These are phyloP conservation scores for Stenurella melanura DNA, from an alignment of 2,888 invertebrate genomes.

Conservation along the genomic window DNA sequence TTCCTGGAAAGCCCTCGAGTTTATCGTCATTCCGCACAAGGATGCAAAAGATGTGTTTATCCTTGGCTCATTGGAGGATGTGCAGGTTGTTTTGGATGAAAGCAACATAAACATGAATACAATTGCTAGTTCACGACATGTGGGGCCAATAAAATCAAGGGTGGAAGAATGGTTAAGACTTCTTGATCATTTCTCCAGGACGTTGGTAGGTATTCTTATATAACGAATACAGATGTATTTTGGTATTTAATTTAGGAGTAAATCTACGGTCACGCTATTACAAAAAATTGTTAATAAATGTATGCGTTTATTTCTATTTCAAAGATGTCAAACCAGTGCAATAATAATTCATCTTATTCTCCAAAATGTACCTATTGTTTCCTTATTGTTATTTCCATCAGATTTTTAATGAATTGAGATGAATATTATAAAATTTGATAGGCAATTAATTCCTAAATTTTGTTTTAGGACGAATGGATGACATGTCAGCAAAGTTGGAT, in stretches of 20 bases:
- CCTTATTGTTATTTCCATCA: too few species aligned
- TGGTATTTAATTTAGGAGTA: too few species aligned
- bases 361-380: too few species aligned
- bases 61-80: constrained; percentile 88
- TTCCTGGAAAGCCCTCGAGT: constrained; percentile 87
- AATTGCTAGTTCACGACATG: constrained; percentile 89
- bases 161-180: constrained; percentile 89
- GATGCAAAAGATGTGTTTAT: constrained; percentile 90
- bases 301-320: too few species aligned
- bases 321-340: too few species aligned
- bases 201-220: constrained; percentile 78
- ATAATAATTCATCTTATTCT: too few species aligned
- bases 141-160: constrained; percentile 87
- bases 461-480: constrained; percentile 88
- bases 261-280: too few species aligned
- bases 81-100: constrained; percentile 88
- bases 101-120: constrained; percentile 91
- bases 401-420: too few species aligned
- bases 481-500: constrained; percentile 95
- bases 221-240: too few species aligned
- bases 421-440: too few species aligned
- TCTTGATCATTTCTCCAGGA: constrained; percentile 86
- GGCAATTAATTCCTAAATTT: neutral
- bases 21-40: constrained; percentile 85
- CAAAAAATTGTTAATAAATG: too few species aligned